A percentile compares a stretch with the other conserved stretches of the same genome.
phyloP scores from a whole-genome alignment of 2,113 vertebrate species.

The Melanerpes formicivorus region DNA sequence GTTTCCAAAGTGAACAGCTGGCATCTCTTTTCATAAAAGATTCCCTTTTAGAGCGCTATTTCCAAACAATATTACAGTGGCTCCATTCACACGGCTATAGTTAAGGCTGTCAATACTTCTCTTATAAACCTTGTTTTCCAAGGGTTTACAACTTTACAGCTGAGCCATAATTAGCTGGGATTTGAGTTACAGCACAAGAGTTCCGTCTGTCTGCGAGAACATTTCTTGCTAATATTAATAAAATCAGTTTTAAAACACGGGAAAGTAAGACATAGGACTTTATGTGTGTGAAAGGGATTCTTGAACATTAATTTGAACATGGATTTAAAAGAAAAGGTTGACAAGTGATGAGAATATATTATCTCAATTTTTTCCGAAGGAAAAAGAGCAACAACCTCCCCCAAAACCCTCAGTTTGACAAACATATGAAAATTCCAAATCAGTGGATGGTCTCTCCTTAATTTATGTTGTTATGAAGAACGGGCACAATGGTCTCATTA shows the following conservation, averaged over 20 bases:
- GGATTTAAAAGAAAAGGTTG: constrained; percentile 3
- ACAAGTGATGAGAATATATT: constrained; percentile 12
- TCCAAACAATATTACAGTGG: constrained; percentile 70
- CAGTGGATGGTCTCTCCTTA: neutral
- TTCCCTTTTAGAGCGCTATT: constrained; percentile 60
- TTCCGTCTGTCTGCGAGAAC: neutral
- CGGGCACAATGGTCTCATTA: neutral
- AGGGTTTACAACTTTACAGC: constrained; percentile 55
- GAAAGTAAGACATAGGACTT: constrained; percentile 14
- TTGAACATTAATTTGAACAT: constrained; percentile 34
- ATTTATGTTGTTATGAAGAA: neutral
- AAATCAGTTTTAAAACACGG: constrained; percentile 44
- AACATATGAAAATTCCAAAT: constrained; percentile 27
- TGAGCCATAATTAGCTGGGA: constrained; percentile 55
- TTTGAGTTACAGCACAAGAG: constrained; percentile 43
- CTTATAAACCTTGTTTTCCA: constrained; percentile 64
- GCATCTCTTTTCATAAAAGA: constrained; percentile 68
- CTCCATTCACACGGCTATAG: constrained; percentile 61
- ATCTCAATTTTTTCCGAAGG: neutral
- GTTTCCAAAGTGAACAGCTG: constrained; percentile 73
- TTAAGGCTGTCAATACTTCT: constrained; percentile 64
- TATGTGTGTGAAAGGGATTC: constrained; percentile 1
- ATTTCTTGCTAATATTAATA: constrained; percentile 53
- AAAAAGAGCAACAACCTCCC: neutral
- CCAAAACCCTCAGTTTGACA: neutral